Evolutionary conservation across 2,888 invertebrate species (phyloP), one percentile per base, ranked within the genome.

Genomic region (Aelia acuminata): DNA sequence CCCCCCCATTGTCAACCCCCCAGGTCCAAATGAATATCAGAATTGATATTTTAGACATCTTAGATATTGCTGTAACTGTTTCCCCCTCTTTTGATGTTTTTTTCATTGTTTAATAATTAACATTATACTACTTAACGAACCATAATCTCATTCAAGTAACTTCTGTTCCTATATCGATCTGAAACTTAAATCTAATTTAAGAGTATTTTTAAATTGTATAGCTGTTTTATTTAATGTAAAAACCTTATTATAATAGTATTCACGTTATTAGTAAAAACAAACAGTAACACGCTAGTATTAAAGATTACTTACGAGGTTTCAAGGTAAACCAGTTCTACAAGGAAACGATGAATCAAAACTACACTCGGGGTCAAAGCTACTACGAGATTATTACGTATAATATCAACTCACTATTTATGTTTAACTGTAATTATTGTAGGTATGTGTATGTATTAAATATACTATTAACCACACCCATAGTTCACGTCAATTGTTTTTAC

Each of bases 261-360:
- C 43, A 57, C n/a, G 26, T 57, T 26, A 26, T 26, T 26, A 26
- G 57, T 57, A 26, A 3, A 53, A 53, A 7, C n/a, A 26, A 57
- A 26, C 22, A 26, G 26, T 13, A n/a, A n/a, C n/a, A 3, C 10
- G 57, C 43, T 43, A 7, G 26, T 57, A 57, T 1, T 26, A 57
- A 26, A 57, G 53, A 10, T 22, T 57, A 57, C 57, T 57, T 57
- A 57, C 57, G 57, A 26, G 57, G 57, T 57, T 57, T 57, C 57
- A 57, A 57, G 57, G 57, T 57, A 57, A 57, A 57, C 57, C 57
- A 57, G 57, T 57, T 57, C n/a, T n/a, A n/a, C n/a, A n/a, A 57
- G 18, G n/a, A 26, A 57, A 57, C 26, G 4, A 0, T 57, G 11
- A 57, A 57, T 57, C 57, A 26, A 57, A 26, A 57, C 57, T 1